These are phyloP conservation scores for Enteromius anoplus DNA, from an alignment of 2,797 vertebrate species.

Conservation along the genomic window DNA sequence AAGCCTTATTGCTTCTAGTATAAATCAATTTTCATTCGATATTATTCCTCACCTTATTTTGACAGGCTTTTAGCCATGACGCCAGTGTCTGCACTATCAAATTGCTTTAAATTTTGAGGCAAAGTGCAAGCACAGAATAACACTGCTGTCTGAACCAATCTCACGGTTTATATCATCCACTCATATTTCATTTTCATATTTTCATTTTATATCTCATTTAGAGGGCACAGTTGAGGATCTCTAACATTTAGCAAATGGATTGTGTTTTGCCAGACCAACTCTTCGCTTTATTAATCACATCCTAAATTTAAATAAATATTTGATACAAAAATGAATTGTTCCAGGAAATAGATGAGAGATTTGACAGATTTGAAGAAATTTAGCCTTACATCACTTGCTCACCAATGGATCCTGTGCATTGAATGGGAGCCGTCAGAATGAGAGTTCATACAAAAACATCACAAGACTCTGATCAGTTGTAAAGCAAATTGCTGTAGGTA, in stretches of 20 bases:
- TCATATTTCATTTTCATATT: constrained; percentile 24
- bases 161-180: not conserved
- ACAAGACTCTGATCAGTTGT: not conserved
- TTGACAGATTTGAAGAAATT: no score
- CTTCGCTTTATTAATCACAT: not conserved
- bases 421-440: no score
- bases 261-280: not conserved
- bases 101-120: constrained; percentile 8
- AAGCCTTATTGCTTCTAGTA: not conserved
- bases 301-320: not conserved
- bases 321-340: not conserved
- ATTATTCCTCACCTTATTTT: constrained; percentile 8
- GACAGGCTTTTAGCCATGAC: constrained; percentile 18
- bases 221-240: not conserved
- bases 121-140: constrained; percentile 32
- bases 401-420: no score
- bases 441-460: not conserved
- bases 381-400: no score
- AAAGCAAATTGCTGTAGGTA: no score
- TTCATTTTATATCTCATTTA: constrained; percentile 1
- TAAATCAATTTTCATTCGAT: constrained; percentile 13
- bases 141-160: constrained; percentile 24
- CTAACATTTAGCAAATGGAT: not conserved
- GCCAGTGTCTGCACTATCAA: not conserved
- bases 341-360: no score